Percentiles rank a stretch among this genome's conserved stretches.
phyloP scores from a whole-genome alignment of 2,113 vertebrate species.

The Glareola pratincola region DNA sequence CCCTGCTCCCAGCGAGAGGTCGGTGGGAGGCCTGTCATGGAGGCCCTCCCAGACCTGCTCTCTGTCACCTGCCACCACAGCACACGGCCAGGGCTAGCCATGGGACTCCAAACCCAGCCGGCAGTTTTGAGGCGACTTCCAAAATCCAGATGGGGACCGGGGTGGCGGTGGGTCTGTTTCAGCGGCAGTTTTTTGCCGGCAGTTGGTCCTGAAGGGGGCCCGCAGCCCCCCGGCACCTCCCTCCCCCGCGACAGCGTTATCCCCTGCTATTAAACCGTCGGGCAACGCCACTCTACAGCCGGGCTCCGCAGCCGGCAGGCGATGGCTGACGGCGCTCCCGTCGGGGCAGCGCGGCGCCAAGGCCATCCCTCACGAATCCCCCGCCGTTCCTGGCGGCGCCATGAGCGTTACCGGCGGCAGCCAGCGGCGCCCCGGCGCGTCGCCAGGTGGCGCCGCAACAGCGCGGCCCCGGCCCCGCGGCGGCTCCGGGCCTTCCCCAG shows the following conservation, averaged over 20 bases:
- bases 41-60: no score
- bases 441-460: conserved; percentile 62
- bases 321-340: no score
- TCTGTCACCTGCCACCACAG: background rate
- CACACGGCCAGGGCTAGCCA: fast-evolving
- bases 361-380: background rate
- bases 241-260: background rate
- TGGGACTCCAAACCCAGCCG: background rate
- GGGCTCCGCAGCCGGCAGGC: background rate
- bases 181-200: fast-evolving
- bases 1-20: background rate
- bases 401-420: background rate
- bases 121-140: background rate
- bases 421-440: fast-evolving
- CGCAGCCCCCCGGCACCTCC: background rate
- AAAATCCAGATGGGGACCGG: no score
- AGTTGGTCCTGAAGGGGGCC: background rate
- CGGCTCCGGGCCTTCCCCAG: background rate
- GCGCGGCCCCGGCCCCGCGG: background rate
- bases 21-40: background rate
- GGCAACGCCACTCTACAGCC: background rate
- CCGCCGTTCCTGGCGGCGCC: background rate
- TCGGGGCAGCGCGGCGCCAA: no score
- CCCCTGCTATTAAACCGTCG: background rate
- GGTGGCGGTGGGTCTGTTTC: fast-evolving